Conservation (phyloP, 2,797 vertebrate species). For the Capromys pilorides region DNA sequence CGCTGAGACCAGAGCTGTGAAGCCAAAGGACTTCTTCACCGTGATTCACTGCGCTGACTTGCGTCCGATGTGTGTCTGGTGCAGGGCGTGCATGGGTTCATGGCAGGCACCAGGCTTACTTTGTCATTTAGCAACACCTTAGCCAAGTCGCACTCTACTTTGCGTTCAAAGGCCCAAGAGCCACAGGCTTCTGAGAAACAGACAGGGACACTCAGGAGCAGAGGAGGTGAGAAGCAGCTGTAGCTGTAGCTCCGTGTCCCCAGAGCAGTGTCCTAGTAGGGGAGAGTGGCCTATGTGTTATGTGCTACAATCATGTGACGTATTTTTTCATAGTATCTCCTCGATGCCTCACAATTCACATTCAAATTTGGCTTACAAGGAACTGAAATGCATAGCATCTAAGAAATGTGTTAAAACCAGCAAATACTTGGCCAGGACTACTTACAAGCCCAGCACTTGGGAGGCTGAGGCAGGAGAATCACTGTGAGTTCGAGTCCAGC, state of each 20-base stretch:
- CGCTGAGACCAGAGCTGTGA: neutral
- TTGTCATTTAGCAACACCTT: too few species aligned
- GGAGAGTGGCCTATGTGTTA: neutral
- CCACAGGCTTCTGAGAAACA: neutral
- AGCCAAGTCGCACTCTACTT: neutral
- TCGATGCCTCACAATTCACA: neutral
- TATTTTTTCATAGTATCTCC: neutral
- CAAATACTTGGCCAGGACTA: neutral
- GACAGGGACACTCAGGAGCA: neutral
- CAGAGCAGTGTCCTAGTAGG: neutral
- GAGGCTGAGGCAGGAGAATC: neutral
- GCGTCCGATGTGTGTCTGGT: neutral
- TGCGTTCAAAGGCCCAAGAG: neutral
- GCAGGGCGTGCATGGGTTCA: neutral
- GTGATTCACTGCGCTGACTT: neutral
- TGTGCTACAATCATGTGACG: neutral
- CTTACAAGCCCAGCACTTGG: neutral
- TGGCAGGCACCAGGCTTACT: too few species aligned
- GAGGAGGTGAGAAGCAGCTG: neutral
- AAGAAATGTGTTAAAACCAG: constrained; percentile 36
- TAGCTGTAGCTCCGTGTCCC: neutral
- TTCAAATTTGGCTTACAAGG: neutral
- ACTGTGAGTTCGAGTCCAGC: neutral
- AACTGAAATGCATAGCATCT: neutral
- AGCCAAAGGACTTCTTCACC: neutral